A percentile compares a stretch with the other conserved stretches of the same genome.
Conservation (phyloP, 2,113 vertebrate genomes). For the Protobothrops mucrosquamatus region DNA sequence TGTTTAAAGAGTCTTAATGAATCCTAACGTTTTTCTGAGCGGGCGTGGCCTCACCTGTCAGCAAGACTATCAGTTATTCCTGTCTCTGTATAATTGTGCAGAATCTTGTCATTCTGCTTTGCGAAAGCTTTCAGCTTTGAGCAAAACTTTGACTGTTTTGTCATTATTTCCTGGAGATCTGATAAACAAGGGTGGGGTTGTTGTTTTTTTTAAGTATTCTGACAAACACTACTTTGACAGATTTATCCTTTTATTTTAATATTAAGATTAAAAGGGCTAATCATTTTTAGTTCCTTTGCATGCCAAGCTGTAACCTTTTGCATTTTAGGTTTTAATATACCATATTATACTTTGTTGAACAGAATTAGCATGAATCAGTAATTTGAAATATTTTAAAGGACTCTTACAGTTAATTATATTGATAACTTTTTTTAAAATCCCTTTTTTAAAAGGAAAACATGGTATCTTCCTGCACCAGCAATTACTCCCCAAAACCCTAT, state of each 20-base stretch:
- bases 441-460: slow-evolving; percentile 83
- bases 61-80: background rate
- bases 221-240: background rate
- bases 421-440: background rate
- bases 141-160: background rate
- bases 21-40: background rate
- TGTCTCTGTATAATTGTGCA: background rate
- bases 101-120: background rate
- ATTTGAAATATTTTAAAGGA: background rate
- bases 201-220: background rate
- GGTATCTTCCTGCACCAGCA: slow-evolving; percentile 89
- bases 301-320: background rate
- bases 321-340: background rate
- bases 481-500: slow-evolving; percentile 76
- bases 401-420: background rate
- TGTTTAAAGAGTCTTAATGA: background rate
- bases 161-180: background rate
- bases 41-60: background rate
- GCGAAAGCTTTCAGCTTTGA: background rate
- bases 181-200: background rate
- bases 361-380: background rate
- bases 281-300: background rate
- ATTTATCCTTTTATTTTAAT: background rate
- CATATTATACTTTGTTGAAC: background rate
- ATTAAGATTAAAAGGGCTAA: background rate